Conservation (phyloP, 2,888 invertebrate genomes). For the Oxycera nigricornis region DNA sequence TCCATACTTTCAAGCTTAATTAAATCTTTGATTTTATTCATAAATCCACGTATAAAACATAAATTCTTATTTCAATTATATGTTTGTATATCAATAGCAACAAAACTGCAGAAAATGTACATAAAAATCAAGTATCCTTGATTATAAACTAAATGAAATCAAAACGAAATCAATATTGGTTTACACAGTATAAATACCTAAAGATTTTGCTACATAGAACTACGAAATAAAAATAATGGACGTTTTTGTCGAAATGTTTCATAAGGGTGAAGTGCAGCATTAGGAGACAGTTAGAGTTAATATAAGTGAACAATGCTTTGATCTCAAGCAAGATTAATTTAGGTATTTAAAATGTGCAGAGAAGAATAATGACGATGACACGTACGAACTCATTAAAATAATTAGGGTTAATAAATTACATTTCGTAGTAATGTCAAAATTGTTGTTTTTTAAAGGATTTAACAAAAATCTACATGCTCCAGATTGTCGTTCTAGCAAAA, state of each 20-base stretch:
- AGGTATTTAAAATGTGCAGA: neutral
- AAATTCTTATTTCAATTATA: conserved; percentile 6
- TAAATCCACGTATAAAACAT: conserved; percentile 27
- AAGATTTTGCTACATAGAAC: neutral
- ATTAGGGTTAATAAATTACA: no score
- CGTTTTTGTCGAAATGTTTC: neutral
- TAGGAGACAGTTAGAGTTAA: neutral
- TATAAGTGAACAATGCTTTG: neutral
- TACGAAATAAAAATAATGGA: conserved; percentile 15
- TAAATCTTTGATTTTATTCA: conserved; percentile 24
- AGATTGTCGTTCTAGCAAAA: conserved; percentile 14
- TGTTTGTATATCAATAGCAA: conserved; percentile 38
- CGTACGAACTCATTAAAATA: no score
- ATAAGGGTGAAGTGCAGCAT: neutral
- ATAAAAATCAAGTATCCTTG: conserved; percentile 15
- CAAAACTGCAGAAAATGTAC: conserved; percentile 40
- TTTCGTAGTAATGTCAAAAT: neutral
- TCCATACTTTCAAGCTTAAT: conserved; percentile 53
- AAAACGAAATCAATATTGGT: neutral
- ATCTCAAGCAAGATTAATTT: conserved; percentile 4
- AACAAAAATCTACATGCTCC: conserved; percentile 24
- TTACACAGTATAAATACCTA: neutral
- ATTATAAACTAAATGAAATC: neutral
- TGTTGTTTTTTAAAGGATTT: neutral
- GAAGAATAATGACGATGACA: neutral